phyloP scores from a whole-genome alignment of 2,113 vertebrate species.

The Callocephalon fimbriatum region DNA sequence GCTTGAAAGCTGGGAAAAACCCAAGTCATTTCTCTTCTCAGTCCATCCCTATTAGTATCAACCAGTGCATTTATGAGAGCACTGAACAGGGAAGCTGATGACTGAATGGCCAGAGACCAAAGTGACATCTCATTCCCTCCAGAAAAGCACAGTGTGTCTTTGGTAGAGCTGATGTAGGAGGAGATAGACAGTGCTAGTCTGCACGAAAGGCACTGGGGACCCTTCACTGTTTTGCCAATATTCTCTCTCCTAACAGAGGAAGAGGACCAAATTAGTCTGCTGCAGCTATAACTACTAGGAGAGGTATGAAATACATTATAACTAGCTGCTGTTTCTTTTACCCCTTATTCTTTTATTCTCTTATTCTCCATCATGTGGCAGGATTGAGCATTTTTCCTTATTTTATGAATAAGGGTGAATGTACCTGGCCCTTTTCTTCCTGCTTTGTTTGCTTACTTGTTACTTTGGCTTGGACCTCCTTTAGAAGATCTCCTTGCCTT shows the following conservation, averaged over 20 bases:
- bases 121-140: background rate
- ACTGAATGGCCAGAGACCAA: background rate
- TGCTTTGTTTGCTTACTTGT: background rate
- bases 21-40: background rate
- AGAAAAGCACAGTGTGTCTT: background rate
- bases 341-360: background rate
- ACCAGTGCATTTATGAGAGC: background rate
- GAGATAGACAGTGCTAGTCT: background rate
- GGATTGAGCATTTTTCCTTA: accelerated
- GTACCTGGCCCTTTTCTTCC: background rate
- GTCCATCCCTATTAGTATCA: background rate
- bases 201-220: background rate
- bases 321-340: background rate
- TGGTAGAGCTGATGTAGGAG: background rate
- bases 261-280: background rate
- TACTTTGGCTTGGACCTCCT: background rate
- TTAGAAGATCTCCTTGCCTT: background rate
- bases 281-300: background rate
- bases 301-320: background rate
- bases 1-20: background rate
- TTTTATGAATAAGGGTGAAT: background rate
- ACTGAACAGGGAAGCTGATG: background rate
- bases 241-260: background rate
- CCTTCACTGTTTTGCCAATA: background rate
- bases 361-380: background rate